These are phyloP conservation scores for Neostethus bicornis DNA, from an alignment of 2,797 vertebrate species.

Conservation along the genomic window DNA sequence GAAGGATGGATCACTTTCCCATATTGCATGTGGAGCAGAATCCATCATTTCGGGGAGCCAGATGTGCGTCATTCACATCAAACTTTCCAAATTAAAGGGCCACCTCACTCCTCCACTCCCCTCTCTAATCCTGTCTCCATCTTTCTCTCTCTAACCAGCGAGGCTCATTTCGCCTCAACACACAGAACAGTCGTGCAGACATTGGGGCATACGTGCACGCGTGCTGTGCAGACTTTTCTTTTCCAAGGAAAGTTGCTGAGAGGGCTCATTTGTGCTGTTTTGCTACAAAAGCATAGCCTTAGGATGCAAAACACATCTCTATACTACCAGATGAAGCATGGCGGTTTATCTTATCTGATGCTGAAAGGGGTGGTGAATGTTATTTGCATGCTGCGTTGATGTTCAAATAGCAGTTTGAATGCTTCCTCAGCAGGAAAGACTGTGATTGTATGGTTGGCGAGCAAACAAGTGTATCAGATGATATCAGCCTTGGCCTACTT, in stretches of 20 bases:
- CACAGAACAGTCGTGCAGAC: constrained; percentile 3
- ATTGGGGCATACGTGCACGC: constrained; percentile 9
- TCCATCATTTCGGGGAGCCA: constrained; percentile 61
- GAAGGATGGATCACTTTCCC: constrained; percentile 60
- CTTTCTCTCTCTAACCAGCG: constrained; percentile 48
- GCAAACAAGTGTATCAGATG: constrained; percentile 79
- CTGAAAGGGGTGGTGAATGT: constrained; percentile 71
- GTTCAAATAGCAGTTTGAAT: constrained; percentile 74
- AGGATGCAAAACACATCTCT: constrained; percentile 66
- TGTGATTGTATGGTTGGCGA: constrained; percentile 69
- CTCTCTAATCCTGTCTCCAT: constrained; percentile 60
- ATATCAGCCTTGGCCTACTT: constrained; percentile 77
- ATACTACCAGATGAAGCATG: constrained; percentile 48
- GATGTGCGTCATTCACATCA: constrained; percentile 71
- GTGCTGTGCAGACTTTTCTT: constrained; percentile 15
- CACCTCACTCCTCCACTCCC: constrained; percentile 57
- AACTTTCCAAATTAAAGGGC: constrained; percentile 77
- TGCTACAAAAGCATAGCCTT: constrained; percentile 58
- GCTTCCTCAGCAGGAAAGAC: constrained; percentile 67
- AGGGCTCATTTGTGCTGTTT: constrained; percentile 62
- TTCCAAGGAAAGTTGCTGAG: constrained; percentile 57
- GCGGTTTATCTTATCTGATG: constrained; percentile 75
- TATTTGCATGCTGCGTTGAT: constrained; percentile 78
- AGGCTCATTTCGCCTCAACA: constrained; percentile 21
- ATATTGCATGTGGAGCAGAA: constrained; percentile 64